Evolutionary conservation across 2,888 invertebrate genomes (phyloP), one percentile per base, ranked within the genome.

Genomic region (Eupithecia dodoneata): DNA sequence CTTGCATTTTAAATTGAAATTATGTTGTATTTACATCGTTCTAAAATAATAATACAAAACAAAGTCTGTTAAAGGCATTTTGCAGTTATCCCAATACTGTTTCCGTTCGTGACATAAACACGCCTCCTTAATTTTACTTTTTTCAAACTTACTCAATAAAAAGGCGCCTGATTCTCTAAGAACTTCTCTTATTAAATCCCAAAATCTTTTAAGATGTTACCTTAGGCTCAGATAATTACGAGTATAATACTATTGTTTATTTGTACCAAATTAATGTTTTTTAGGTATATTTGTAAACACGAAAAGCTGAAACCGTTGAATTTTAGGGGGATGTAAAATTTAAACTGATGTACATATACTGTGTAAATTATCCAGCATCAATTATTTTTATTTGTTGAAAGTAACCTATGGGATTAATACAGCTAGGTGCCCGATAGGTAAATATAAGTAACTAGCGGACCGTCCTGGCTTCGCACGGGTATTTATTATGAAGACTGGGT

Each of bases 101-200:
- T 88, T 84, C 82, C 80, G 88, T 83, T 86, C 83, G 81, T 84
- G 86, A 85, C 83, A 87, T 83, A 83, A 88, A 87, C 86, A 87
- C 84, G 87, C 86, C 86, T 88, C 84, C 87, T 86, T 87, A 87
- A 88, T 88, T 89, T 85, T 85, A 88, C 86, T 87, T 88, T 87
- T 85, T 71, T 85, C 82, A 71, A 85, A 90, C 86, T 88, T 88
- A 78, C 81, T 85, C 87, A 89, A 87, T 89, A 87, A 90, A 89
- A 83, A 85, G 83, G 82, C 83, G 84, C 80, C 84, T 78, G 83
- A 76, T 76, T 76, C 76, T 74, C 63, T 63, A 63, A 63, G 63
- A 63, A 63, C 30, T 63, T 63, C 9, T 10, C 55, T 55, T 18
- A 0, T 15, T n/a, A 55, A n/a, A 55, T 55, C 7, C 0, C 10